These are phyloP conservation scores for Caenorhabditis zanzibari DNA, from an alignment of 2,888 invertebrate species.

Conservation along the genomic window DNA sequence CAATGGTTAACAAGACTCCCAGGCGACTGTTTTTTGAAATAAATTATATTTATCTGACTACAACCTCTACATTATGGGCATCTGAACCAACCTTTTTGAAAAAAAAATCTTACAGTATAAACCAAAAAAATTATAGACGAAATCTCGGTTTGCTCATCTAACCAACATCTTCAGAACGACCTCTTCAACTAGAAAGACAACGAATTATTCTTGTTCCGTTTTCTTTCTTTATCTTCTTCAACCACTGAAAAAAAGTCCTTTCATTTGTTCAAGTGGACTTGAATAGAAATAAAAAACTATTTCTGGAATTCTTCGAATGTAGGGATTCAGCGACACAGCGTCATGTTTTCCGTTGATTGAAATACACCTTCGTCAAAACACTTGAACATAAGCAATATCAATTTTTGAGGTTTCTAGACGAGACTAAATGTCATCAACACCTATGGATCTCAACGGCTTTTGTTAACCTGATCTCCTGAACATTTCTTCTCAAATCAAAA, in stretches of 20 bases:
- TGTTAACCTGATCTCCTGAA: slow-evolving; percentile 7
- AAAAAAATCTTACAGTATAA: too few species aligned
- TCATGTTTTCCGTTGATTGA: neutral
- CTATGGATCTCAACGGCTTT: neutral
- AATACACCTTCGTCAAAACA: neutral
- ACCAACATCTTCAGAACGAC: neutral
- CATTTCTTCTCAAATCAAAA: neutral
- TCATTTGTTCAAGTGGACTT: slow-evolving; percentile 18
- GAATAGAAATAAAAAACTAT: slow-evolving; percentile 6
- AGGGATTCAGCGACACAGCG: neutral
- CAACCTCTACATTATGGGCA: too few species aligned
- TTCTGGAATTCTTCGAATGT: neutral
- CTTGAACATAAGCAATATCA: neutral
- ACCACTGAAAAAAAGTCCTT: neutral
- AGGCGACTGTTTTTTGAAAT: too few species aligned
- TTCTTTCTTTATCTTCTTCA: neutral
- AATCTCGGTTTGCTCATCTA: neutral
- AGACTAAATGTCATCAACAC: neutral
- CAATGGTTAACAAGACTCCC: too few species aligned
- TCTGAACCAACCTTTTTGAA: too few species aligned
- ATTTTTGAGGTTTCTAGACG: neutral
- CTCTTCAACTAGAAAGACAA: neutral
- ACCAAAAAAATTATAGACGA: neutral
- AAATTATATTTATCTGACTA: too few species aligned
- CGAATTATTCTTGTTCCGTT: neutral